Percentiles rank a stretch among this genome's conserved stretches.
Evolutionary conservation across 2,113 vertebrate species (phyloP).

Genomic region (Reinhardtius hippoglossoides): DNA sequence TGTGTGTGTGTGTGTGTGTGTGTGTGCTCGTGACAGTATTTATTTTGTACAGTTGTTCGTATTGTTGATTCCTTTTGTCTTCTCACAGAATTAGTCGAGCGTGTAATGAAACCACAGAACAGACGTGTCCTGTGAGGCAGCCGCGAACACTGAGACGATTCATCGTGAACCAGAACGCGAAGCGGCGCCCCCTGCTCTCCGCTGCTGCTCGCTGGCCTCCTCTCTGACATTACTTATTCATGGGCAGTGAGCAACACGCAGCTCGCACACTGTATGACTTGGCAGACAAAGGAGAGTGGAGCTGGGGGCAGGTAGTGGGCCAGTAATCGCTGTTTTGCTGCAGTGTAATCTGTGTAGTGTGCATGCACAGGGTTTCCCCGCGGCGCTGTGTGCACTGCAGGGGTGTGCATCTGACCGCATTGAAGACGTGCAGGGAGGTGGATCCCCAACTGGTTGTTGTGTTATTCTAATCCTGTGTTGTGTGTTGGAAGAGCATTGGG

Average conservation of each 20-base stretch:
- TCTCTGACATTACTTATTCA: constrained; percentile 37
- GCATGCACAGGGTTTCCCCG: constrained; percentile 48
- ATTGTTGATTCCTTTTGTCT: no score
- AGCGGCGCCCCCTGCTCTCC: not conserved
- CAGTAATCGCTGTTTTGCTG: constrained; percentile 56
- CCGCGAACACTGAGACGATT: not conserved
- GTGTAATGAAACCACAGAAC: no score
- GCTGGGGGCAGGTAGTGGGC: constrained; percentile 24
- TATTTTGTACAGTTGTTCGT: no score
- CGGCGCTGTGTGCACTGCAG: constrained; percentile 38
- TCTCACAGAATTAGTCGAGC: no score
- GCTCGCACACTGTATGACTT: constrained; percentile 42
- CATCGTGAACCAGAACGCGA: not conserved
- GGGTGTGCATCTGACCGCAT: constrained; percentile 24
- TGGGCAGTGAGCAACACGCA: constrained; percentile 12
- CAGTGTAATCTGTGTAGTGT: constrained; percentile 58
- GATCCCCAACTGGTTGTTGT: not conserved
- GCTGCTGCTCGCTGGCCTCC: no score
- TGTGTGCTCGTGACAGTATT: no score
- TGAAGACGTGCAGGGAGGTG: constrained; percentile 19
- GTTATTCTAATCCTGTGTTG: not conserved
- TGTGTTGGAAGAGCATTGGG: not conserved
- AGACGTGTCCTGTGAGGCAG: no score
- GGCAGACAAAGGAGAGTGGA: constrained; percentile 30
- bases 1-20: no score